Evolutionary conservation across 2,113 vertebrate species (phyloP).

Genomic region (Pampusana beccarii): DNA sequence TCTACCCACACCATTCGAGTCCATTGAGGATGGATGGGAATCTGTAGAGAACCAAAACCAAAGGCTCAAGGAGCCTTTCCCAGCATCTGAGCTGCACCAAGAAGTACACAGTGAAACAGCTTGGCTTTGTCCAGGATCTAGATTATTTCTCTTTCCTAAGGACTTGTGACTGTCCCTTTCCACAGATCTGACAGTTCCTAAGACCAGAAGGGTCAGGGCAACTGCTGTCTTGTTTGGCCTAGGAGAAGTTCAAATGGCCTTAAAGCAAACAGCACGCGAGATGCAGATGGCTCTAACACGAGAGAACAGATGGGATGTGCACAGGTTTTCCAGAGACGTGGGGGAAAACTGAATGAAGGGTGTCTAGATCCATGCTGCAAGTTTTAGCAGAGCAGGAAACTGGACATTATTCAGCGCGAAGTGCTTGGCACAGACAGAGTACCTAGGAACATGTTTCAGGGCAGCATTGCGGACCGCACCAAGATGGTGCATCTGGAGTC

Average conservation of each 20-base stretch:
- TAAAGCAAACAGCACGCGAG: rapidly evolving
- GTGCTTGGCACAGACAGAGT: background rate
- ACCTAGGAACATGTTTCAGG: rapidly evolving
- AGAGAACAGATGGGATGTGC: background rate
- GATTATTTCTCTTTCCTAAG: background rate
- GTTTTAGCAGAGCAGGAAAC: constrained; percentile 14
- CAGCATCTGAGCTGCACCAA: background rate
- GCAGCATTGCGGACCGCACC: background rate
- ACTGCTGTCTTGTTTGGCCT: too few relatives aligned
- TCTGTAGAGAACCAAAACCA: background rate
- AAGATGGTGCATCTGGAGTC: rapidly evolving
- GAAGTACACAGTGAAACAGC: rapidly evolving
- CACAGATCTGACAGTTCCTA: background rate
- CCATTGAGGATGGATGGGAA: background rate
- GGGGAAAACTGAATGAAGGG: background rate
- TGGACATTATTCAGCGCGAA: background rate
- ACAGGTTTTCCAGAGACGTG: rapidly evolving
- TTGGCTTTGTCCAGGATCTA: background rate
- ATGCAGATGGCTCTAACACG: rapidly evolving
- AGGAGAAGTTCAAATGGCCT: background rate
- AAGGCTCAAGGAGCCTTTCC: background rate
- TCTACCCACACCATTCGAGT: background rate
- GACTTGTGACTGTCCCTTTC: background rate
- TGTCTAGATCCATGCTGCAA: background rate
- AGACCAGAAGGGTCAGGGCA: background rate